These are phyloP conservation scores for Vultur gryphus DNA, from an alignment of 2,797 vertebrate genomes.

Conservation along the genomic window DNA sequence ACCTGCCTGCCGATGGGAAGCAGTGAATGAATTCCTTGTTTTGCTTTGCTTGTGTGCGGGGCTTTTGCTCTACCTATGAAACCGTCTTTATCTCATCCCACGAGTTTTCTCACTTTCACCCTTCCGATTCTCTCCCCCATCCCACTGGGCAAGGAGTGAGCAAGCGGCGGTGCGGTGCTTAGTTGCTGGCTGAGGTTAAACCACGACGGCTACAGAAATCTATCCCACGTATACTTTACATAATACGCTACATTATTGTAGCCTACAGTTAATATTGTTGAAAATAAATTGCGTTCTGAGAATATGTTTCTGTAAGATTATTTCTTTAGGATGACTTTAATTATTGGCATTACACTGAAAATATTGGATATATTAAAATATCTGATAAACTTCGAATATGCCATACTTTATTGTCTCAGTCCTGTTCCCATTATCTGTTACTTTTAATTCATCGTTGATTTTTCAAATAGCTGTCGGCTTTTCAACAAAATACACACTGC, in stretches of 20 bases:
- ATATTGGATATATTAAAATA: not conserved
- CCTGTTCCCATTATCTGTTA: not conserved
- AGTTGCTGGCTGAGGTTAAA: too few species aligned
- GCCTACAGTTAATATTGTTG: not conserved
- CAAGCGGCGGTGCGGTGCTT: too few species aligned
- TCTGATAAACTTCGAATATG: not conserved
- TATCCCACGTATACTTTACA: not conserved
- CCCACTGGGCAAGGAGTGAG: too few species aligned
- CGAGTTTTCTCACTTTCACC: too few species aligned
- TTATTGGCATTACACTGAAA: not conserved
- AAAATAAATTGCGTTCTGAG: accelerated
- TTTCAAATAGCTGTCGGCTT: not conserved
- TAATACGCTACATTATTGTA: not conserved
- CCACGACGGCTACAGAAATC: not conserved
- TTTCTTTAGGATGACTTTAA: not conserved
- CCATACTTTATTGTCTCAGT: not conserved
- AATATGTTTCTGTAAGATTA: not conserved
- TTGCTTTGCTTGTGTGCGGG: too few species aligned
- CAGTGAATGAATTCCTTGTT: too few species aligned
- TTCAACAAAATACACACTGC: not conserved
- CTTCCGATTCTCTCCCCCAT: too few species aligned
- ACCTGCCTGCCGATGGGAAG: too few species aligned
- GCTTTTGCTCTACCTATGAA: too few species aligned
- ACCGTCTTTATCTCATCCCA: too few species aligned
- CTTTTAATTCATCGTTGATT: not conserved